Evolutionary conservation across 2,888 invertebrate genomes (phyloP).

Genomic region (Gari tellinella): DNA sequence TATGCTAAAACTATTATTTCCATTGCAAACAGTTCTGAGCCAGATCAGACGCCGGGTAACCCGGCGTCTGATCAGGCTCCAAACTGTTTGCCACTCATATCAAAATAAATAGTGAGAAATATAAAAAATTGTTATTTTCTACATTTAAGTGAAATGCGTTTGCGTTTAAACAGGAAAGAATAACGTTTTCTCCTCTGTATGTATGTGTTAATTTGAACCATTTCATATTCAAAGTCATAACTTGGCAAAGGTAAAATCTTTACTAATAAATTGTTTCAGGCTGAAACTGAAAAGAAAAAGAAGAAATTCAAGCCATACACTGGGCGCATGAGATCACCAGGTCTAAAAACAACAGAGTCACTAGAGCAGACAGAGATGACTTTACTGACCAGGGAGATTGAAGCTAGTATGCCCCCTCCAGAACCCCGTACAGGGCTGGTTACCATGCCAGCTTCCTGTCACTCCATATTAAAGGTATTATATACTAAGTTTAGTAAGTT

Average conservation of each 20-base stretch:
- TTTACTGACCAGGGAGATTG: constrained; percentile 67
- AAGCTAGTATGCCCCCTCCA: constrained; percentile 56
- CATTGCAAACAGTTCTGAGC: too few species aligned
- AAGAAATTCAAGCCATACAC: constrained; percentile 76
- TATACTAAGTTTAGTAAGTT: not conserved
- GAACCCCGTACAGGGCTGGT: constrained; percentile 59
- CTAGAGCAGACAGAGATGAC: constrained; percentile 79
- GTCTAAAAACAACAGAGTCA: constrained; percentile 74
- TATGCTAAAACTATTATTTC: too few species aligned
- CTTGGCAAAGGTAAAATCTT: not conserved
- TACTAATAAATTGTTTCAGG: constrained; percentile 21
- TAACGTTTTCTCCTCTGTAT: too few species aligned
- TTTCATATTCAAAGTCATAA: not conserved
- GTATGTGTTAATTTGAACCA: too few species aligned
- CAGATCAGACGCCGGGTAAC: too few species aligned
- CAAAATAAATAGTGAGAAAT: too few species aligned
- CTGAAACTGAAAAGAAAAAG: constrained; percentile 59
- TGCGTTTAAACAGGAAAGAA: too few species aligned
- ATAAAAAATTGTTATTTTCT: too few species aligned
- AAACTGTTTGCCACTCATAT: too few species aligned
- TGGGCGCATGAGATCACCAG: constrained; percentile 75
- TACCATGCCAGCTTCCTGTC: constrained; percentile 81
- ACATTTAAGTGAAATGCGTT: too few species aligned
- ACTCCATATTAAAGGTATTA: constrained; percentile 78
- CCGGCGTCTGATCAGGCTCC: too few species aligned